Evolutionary conservation across 2,888 invertebrate genomes (phyloP), one percentile per base, ranked within the genome.

Genomic region (Trissoscelio sp.): DNA sequence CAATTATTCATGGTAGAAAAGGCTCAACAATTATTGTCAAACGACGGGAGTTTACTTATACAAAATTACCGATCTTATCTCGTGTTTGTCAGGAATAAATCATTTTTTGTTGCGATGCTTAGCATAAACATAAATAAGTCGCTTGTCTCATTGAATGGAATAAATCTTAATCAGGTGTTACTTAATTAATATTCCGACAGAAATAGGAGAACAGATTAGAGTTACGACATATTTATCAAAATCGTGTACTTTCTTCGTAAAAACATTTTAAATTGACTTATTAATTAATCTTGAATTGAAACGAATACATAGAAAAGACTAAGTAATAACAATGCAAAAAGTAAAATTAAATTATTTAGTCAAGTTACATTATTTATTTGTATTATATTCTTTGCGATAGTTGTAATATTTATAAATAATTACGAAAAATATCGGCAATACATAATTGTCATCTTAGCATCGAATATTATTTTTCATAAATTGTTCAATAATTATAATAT

Each of bases 161-260:
- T 62, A 62, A 57, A 72, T 78, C 58, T 62, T 62, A 69, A 78
- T 66, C 70, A 72, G 66, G 58, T 64, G 66, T 72, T 7, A 7
- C 16, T 24, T 64, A 48, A 78, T 78, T 78, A 42, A 72, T 57
- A 72, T 64, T 46, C 64, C 39, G 20, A 31, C 22, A 42, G 20
- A 44, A 48, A 16, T 31, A 28, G 51, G 48, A 42, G 9, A 58
- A 28, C 18, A 39, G 37, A 51, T 60, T 60, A 51, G 39, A 28
- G 51, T 51, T 46, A 60, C 34, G 24, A 37, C 12, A n/a, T 22
- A 31, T 46, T 58, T 20, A 28, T 14, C 14, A 37, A 58, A 53
- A 53, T 39, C 2, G 16, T 37, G n/a, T n/a, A n/a, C n/a, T n/a
- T n/a, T n/a, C n/a, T n/a, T n/a, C n/a, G n/a, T n/a, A n/a, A n/a